These are phyloP conservation scores for Erythrolamprus reginae DNA, from an alignment of 2,113 vertebrate genomes.

Conservation along the genomic window DNA sequence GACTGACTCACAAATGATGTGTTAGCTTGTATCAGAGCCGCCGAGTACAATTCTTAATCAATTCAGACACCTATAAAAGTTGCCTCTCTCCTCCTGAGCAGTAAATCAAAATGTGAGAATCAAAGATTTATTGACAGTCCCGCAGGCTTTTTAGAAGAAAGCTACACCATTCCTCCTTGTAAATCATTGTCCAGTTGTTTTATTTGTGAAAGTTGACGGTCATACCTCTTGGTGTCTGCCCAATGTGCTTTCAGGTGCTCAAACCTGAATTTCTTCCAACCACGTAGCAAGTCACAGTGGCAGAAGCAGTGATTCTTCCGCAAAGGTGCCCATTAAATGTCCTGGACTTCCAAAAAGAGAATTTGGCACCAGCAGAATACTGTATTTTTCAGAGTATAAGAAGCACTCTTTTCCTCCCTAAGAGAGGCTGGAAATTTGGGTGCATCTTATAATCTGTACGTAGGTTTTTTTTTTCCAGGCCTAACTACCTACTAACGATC, in stretches of 20 bases:
- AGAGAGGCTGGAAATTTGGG: no score
- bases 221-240: conserved; percentile 33
- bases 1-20: not conserved
- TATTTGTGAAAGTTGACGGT: conserved; percentile 19
- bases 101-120: conserved; percentile 48
- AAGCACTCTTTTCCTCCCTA: no score
- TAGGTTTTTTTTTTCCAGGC: no score
- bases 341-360: not conserved
- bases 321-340: not conserved
- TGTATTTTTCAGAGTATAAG: no score
- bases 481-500: no score
- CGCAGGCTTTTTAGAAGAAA: conserved; percentile 39
- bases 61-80: conserved; percentile 50
- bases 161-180: conserved; percentile 33
- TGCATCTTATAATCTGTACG: no score
- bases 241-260: conserved; percentile 17
- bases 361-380: not conserved
- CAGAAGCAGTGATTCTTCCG: conserved; percentile 12
- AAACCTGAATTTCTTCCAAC: not conserved
- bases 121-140: conserved; percentile 52
- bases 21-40: not conserved
- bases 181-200: conserved; percentile 43
- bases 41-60: conserved; percentile 32
- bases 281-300: conserved; percentile 42
- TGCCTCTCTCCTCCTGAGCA: conserved; percentile 33